Evolutionary conservation across 2,888 invertebrate species (phyloP).

Genomic region (Mactromeris polynyma): DNA sequence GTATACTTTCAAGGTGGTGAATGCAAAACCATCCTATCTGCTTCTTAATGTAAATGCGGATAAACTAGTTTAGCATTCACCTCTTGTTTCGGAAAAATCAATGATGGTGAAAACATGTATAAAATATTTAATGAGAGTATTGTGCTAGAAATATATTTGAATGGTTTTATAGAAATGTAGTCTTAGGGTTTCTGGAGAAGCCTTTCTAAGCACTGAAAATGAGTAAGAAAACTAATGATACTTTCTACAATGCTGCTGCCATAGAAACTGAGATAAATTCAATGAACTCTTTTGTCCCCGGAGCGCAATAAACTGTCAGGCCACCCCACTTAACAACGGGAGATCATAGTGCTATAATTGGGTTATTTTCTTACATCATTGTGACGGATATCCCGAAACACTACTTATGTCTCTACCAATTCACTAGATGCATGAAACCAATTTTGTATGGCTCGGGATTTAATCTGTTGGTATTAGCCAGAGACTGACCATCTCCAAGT

Average conservation of each 20-base stretch:
- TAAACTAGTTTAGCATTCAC: too few relatives aligned
- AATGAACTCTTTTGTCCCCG: background rate
- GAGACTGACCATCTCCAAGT: background rate
- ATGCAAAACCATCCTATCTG: too few relatives aligned
- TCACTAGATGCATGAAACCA: background rate
- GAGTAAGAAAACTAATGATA: background rate
- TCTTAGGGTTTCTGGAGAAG: background rate
- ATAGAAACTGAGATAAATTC: background rate
- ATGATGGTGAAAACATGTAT: background rate
- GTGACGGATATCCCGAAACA: background rate
- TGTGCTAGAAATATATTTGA: background rate
- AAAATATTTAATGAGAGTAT: background rate
- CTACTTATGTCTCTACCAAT: background rate
- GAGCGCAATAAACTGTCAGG: background rate
- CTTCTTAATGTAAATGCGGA: too few relatives aligned
- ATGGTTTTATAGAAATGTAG: background rate
- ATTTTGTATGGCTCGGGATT: background rate
- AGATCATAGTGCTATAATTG: background rate
- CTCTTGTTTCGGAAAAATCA: background rate
- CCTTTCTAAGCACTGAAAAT: background rate
- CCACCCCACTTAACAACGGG: background rate
- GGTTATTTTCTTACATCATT: background rate
- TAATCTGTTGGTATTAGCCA: background rate
- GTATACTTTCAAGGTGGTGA: too few relatives aligned
- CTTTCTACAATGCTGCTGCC: background rate